A percentile compares a stretch with the other conserved stretches of the same genome.
Conservation (phyloP, 2,797 vertebrate species). For the Anolis apletophallus region DNA sequence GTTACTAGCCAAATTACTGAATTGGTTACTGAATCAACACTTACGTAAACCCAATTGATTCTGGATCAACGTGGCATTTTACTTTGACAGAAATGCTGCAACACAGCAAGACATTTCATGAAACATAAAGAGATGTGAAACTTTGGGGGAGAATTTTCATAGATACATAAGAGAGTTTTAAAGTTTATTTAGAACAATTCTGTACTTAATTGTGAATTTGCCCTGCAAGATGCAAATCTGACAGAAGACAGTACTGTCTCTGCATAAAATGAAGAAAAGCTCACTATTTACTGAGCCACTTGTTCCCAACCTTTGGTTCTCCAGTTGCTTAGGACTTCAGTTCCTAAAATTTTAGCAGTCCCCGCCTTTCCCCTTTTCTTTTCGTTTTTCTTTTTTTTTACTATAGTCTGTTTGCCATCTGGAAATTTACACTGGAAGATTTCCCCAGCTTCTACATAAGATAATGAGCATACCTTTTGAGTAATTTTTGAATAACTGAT, state of each 20-base stretch:
- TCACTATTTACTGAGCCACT: neutral
- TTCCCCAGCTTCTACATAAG: too few species aligned
- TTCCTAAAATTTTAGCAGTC: too few species aligned
- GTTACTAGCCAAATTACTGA: too few species aligned
- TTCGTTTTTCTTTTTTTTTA: too few species aligned
- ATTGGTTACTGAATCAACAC: too few species aligned
- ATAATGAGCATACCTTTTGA: slow-evolving; percentile 20
- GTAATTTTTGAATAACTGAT: slow-evolving; percentile 67
- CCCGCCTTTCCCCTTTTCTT: too few species aligned
- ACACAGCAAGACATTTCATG: neutral
- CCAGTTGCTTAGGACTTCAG: too few species aligned
- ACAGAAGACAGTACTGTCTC: neutral
- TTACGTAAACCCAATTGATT: too few species aligned
- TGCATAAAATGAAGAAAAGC: neutral
- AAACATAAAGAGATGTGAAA: neutral
- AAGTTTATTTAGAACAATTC: neutral
- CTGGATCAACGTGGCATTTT: neutral
- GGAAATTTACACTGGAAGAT: too few species aligned
- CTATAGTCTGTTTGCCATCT: too few species aligned
- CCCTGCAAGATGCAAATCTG: neutral
- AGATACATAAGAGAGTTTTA: neutral
- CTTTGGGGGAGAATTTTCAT: neutral
- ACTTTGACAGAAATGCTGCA: neutral
- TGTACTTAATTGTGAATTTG: neutral
- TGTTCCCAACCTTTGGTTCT: too few species aligned